These are phyloP conservation scores for Prochilodus magdalenae DNA, from an alignment of 2,113 vertebrate species.

Conservation along the genomic window DNA sequence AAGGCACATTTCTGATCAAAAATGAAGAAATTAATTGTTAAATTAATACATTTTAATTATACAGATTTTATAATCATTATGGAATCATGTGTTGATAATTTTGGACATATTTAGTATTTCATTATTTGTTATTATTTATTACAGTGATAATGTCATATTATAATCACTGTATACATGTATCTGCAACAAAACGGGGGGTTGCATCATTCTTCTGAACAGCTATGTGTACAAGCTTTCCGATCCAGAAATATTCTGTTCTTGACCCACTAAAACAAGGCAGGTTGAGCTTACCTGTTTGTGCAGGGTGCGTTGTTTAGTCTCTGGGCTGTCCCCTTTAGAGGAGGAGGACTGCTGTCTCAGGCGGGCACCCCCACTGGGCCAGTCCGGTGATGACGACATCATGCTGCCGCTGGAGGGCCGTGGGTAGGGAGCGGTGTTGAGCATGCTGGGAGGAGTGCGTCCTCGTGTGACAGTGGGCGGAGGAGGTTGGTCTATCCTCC, in stretches of 20 bases:
- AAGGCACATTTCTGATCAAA: too few relatives aligned
- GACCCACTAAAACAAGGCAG: neutral
- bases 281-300: slow-evolving; percentile 71
- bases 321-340: slow-evolving; percentile 96
- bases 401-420: slow-evolving; percentile 90
- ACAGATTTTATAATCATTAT: too few relatives aligned
- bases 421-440: slow-evolving; percentile 86
- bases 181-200: too few relatives aligned
- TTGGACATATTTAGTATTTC: too few relatives aligned
- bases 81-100: too few relatives aligned
- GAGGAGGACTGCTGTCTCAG: slow-evolving; percentile 93
- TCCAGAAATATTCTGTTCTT: neutral
- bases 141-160: too few relatives aligned
- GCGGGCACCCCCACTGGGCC: slow-evolving; percentile 74
- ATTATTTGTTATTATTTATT: too few relatives aligned
- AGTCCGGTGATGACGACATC: slow-evolving; percentile 81
- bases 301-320: slow-evolving; percentile 68
- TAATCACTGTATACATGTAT: too few relatives aligned
- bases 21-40: too few relatives aligned
- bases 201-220: too few relatives aligned
- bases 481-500: slow-evolving; percentile 92
- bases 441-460: slow-evolving; percentile 88
- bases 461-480: slow-evolving; percentile 81
- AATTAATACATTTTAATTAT: too few relatives aligned
- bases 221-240: neutral